Conservation (phyloP, 2,797 vertebrate species). For the Serranus cabrilla region DNA sequence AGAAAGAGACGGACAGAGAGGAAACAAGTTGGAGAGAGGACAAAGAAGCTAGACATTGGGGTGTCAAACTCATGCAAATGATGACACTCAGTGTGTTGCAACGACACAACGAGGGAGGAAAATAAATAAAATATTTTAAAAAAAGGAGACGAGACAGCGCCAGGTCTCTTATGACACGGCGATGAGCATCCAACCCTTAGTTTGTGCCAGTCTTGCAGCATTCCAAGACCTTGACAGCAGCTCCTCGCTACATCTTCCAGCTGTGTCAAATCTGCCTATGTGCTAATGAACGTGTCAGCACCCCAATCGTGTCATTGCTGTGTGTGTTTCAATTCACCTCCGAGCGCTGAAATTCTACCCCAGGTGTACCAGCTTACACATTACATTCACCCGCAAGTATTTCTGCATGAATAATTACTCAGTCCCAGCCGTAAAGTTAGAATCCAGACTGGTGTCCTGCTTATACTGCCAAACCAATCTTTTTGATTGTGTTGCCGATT, state of each 20-base stretch:
- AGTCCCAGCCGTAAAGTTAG: conserved; percentile 43
- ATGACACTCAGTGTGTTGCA: conserved; percentile 84
- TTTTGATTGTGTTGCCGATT: conserved; percentile 46
- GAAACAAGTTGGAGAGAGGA: conserved; percentile 85
- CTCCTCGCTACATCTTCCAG: conserved; percentile 82
- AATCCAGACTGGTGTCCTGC: conserved; percentile 47
- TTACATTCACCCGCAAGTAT: conserved; percentile 71
- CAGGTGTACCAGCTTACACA: conserved; percentile 77
- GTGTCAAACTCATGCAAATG: conserved; percentile 84
- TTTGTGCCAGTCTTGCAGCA: conserved; percentile 85
- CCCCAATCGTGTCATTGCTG: conserved; percentile 80
- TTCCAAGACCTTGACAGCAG: conserved; percentile 87
- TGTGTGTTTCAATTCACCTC: conserved; percentile 84
- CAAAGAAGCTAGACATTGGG: conserved; percentile 82
- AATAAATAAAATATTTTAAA: conserved; percentile 80
- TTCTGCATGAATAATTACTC: conserved; percentile 73
- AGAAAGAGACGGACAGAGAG: conserved; percentile 76
- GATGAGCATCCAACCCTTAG: conserved; percentile 85
- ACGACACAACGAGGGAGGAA: conserved; percentile 80
- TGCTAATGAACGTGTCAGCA: conserved; percentile 84
- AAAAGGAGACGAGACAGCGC: conserved; percentile 82
- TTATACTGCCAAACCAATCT: conserved; percentile 45
- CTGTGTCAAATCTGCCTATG: conserved; percentile 84
- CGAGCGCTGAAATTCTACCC: conserved; percentile 72
- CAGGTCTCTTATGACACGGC: conserved; percentile 83